Evolutionary conservation across 2,888 invertebrate species (phyloP), one percentile per base, ranked within the genome.

Genomic region (Sclerodermus sp.): DNA sequence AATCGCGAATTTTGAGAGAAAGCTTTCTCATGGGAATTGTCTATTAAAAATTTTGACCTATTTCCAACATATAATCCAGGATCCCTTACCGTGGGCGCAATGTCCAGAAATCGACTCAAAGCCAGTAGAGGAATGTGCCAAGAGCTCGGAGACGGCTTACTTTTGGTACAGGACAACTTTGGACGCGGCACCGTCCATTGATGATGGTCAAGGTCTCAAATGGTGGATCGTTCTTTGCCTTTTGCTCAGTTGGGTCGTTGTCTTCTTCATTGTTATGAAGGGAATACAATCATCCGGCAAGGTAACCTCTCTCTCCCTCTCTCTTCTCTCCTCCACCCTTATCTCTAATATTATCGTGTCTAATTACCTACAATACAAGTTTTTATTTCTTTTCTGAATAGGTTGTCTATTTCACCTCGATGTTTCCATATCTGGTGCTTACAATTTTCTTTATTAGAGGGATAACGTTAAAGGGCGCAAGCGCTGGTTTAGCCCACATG

Each of bases 201-300:
- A 92, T 17, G 87, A 91, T 38, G 87, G 91, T 0, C 92, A 90
- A 29, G 88, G 88, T 17, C 87, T 96, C 5, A 88, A 91, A 64
- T 94, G 93, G 93, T 95, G 94, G 91, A 95, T 96, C 75, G 89
- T 92, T 0, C 77, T 93, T 30, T 94, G 94, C 71, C 84, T 96
- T 42, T 76, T 93, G 51, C 82, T 94, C 29, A 90, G 95, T 16
- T 96, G 96, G 96, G 78, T 88, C 42, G 84, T 94, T 59, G 94
- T 96, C 29, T 96, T 93, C 82, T 91, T 93, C 73, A 95, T 96
- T 72, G 93, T 96, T 40, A 95, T 94, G 92, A 93, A 93, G 79
- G 96, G 96, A 42, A 96, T 96, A 58, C 95, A 96, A 80, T 94
- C 94, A 67, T 94, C 94, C 58, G 96, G 96, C 69, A 95, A 95